A percentile compares a stretch with the other conserved stretches of the same genome.
phyloP scores from a whole-genome alignment of 1,140 invertebrate species.

The Achatina immaculata region DNA sequence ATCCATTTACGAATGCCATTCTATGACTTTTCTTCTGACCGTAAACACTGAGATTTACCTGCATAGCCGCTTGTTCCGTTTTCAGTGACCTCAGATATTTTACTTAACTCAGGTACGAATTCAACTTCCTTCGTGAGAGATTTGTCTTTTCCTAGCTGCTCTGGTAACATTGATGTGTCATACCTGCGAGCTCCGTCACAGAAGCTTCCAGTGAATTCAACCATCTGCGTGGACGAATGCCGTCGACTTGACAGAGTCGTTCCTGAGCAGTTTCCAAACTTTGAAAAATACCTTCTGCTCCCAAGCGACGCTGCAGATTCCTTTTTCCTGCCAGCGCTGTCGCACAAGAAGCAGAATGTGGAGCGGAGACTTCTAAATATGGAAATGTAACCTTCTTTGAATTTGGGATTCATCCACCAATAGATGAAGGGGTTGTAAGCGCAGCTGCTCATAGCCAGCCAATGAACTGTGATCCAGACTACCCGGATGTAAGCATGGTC shows the following conservation, averaged over 20 bases:
- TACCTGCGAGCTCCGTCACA: not conserved
- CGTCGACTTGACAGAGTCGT: not conserved
- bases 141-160: not conserved
- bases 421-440: conserved; percentile 94
- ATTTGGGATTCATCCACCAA: conserved; percentile 89
- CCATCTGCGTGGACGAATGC: conserved; percentile 16
- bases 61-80: conserved; percentile 16
- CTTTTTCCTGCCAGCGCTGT: not conserved
- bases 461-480: conserved; percentile 74
- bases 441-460: conserved; percentile 89
- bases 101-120: conserved; percentile 7
- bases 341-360: conserved; percentile 23
- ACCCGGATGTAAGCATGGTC: conserved; percentile 69
- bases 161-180: not conserved
- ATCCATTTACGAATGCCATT: no score
- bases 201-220: conserved; percentile 10
- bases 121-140: not conserved
- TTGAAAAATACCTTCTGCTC: not conserved
- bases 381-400: conserved; percentile 73
- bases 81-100: conserved; percentile 33
- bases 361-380: conserved; percentile 37
- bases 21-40: no score
- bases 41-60: no score
- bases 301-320: not conserved
- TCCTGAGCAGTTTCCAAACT: not conserved